Evolutionary conservation across 2,888 invertebrate genomes (phyloP).

Genomic region (Chloroclysta siterata): DNA sequence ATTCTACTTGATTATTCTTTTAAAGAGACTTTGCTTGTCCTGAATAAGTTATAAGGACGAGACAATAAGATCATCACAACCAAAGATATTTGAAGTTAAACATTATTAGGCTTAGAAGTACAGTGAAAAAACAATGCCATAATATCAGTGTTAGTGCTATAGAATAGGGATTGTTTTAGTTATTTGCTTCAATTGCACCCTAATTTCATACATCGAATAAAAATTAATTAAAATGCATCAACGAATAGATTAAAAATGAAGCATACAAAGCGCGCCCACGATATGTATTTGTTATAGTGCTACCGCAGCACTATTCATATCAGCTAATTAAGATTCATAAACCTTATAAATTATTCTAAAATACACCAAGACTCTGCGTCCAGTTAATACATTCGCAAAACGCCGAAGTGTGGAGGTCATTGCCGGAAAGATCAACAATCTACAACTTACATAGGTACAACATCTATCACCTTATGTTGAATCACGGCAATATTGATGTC

Average conservation of each 20-base stretch:
- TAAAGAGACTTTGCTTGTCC: background rate
- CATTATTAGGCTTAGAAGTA: conserved; percentile 12
- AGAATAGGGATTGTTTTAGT: conserved; percentile 2
- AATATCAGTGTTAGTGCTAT: conserved; percentile 16
- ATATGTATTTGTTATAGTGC: too few species aligned
- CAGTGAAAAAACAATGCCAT: conserved; percentile 27
- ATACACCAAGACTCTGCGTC: too few species aligned
- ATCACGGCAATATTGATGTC: too few species aligned
- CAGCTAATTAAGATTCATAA: too few species aligned
- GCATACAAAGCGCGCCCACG: too few species aligned
- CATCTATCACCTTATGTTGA: too few species aligned
- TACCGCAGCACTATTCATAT: too few species aligned
- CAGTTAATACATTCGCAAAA: too few species aligned
- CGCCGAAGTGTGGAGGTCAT: too few species aligned
- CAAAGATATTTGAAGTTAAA: conserved; percentile 30
- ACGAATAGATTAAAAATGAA: background rate
- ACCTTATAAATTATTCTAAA: too few species aligned
- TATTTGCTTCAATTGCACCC: background rate
- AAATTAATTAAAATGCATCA: background rate
- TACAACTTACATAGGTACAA: too few species aligned
- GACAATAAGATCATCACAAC: conserved; percentile 9
- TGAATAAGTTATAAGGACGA: conserved; percentile 1
- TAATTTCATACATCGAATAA: background rate
- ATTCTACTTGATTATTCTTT: background rate
- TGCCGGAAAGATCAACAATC: too few species aligned